Evolutionary conservation across 2,888 invertebrate species (phyloP).

Genomic region (Lacanobia wlatinum): DNA sequence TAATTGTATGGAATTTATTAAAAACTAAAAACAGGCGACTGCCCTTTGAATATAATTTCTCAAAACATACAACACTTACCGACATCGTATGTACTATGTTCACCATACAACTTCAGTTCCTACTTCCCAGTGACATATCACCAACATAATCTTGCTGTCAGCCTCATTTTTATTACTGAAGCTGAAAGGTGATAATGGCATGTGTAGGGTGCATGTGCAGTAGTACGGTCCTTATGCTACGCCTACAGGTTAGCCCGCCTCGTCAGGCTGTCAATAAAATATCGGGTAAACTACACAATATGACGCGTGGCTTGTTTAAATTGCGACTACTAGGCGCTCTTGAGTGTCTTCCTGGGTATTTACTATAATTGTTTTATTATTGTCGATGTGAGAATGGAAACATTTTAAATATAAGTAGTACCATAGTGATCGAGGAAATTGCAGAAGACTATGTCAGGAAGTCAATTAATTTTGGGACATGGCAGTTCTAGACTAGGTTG

Average conservation of each 20-base stretch:
- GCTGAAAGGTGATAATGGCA: constrained; percentile 18
- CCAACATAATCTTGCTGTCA: constrained; percentile 30
- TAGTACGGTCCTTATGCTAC: constrained; percentile 41
- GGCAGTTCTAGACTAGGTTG: no score
- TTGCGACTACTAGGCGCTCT: neutral
- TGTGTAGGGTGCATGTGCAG: neutral
- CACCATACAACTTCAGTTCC: constrained; percentile 60
- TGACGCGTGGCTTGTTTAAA: constrained; percentile 32
- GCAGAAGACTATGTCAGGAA: neutral
- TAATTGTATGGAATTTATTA: neutral
- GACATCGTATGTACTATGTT: constrained; percentile 41
- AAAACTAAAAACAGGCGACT: constrained; percentile 6
- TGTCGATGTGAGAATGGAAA: neutral
- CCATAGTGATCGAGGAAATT: neutral
- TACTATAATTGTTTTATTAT: constrained; percentile 5
- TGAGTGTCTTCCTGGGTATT: neutral
- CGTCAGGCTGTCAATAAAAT: constrained; percentile 68
- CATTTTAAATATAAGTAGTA: no score
- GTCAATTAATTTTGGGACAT: no score
- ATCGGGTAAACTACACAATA: constrained; percentile 35
- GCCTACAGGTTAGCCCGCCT: constrained; percentile 66
- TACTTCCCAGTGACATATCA: constrained; percentile 61
- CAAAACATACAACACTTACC: constrained; percentile 24
- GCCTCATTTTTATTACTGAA: constrained; percentile 13
- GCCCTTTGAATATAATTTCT: constrained; percentile 18